Conservation (phyloP, 2,888 invertebrate species). For the Temnothorax unifasciatus region DNA sequence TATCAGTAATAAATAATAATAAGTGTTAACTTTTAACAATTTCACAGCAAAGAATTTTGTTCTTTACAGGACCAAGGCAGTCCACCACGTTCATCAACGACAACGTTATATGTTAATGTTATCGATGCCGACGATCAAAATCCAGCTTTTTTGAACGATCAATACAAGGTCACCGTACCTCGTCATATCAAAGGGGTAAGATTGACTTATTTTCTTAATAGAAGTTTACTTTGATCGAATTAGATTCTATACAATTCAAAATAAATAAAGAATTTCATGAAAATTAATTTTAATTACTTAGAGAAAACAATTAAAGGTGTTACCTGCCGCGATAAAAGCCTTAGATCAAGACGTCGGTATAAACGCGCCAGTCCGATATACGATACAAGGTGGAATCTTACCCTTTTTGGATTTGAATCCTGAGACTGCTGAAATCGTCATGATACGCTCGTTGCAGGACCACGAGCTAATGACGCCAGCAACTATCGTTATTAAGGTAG, state of each 20-base stretch:
- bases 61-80: constrained; percentile 91
- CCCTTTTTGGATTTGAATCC: constrained; percentile 89
- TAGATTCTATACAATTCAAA: background rate
- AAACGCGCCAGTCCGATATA: constrained; percentile 91
- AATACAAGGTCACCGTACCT: constrained; percentile 91
- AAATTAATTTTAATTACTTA: constrained; percentile 76
- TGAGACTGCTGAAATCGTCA: constrained; percentile 89
- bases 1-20: background rate
- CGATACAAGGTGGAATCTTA: constrained; percentile 89
- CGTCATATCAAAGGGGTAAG: constrained; percentile 88
- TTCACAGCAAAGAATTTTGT: background rate
- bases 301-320: constrained; percentile 90
- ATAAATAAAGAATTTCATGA: background rate
- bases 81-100: constrained; percentile 92
- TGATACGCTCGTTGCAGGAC: constrained; percentile 88
- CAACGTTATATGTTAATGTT: constrained; percentile 92
- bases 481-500: constrained; percentile 93
- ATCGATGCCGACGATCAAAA: constrained; percentile 97
- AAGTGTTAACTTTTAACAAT: background rate
- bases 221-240: background rate
- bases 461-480: constrained; percentile 90
- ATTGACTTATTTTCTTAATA: constrained; percentile 11
- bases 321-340: constrained; percentile 92
- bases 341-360: constrained; percentile 94
- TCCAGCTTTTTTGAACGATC: constrained; percentile 92